Conservation (phyloP, 1,140 invertebrate species). For the Drosophila pseudoobscura region DNA sequence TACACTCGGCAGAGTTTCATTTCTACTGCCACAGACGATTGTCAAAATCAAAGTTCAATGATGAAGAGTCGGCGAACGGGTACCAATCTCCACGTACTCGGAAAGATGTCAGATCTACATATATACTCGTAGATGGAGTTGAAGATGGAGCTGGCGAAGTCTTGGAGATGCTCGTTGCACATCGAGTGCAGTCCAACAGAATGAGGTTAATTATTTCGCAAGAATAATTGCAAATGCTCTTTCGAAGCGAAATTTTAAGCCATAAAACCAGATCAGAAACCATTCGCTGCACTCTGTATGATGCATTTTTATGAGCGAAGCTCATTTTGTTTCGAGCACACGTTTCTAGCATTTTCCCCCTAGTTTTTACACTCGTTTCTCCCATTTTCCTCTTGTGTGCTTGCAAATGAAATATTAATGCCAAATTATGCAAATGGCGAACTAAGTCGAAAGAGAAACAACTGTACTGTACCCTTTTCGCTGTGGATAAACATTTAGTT, state of each 20-base stretch:
- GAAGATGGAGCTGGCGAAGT: not conserved
- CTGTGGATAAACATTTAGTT: not conserved
- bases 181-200: constrained; percentile 50
- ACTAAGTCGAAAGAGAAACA: constrained; percentile 2
- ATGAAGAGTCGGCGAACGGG: constrained; percentile 43
- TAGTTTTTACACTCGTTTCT: too few relatives aligned
- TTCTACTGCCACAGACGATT: constrained; percentile 4
- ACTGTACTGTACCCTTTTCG: not conserved
- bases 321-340: constrained; percentile 45
- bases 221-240: constrained; percentile 44
- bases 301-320: constrained; percentile 11
- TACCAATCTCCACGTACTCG: not conserved
- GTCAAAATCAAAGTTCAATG: constrained; percentile 67
- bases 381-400: too few relatives aligned
- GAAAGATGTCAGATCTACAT: constrained; percentile 28
- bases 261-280: constrained; percentile 28
- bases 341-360: constrained; percentile 46
- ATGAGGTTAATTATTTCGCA: constrained; percentile 60
- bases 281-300: constrained; percentile 6
- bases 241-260: constrained; percentile 16
- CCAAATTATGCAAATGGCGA: constrained; percentile 16
- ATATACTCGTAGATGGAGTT: not conserved
- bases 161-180: constrained; percentile 35
- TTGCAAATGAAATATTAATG: not conserved
- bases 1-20: constrained; percentile 22